These are phyloP conservation scores for Sesamia nonagrioides DNA, from an alignment of 1,140 invertebrate species.

Conservation along the genomic window DNA sequence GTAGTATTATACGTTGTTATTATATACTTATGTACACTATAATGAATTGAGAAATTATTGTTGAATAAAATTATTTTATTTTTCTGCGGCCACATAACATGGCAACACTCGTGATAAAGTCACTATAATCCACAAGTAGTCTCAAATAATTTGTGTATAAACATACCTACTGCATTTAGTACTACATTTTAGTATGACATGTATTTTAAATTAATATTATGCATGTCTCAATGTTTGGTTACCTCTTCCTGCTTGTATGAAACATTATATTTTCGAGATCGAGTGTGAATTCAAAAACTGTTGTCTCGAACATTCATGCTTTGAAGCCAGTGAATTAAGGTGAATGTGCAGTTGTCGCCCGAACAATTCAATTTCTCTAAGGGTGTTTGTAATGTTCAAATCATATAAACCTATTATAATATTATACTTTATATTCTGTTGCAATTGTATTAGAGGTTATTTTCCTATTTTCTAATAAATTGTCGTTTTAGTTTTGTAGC, in stretches of 20 bases:
- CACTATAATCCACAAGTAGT: conserved; percentile 42
- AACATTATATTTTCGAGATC: neutral
- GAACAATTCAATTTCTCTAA: no score
- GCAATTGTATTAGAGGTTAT: no score
- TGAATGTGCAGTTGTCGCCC: no score
- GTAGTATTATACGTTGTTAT: conserved; percentile 14
- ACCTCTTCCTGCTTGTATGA: neutral
- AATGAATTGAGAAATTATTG: conserved; percentile 4
- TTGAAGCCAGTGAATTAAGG: no score
- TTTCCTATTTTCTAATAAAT: neutral
- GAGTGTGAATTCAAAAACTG: no score
- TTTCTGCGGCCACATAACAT: conserved; percentile 3
- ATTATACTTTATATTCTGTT: no score
- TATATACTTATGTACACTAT: neutral
- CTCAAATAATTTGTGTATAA: neutral
- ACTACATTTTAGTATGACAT: conserved; percentile 12
- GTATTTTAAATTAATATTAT: conserved; percentile 5
- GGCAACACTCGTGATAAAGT: conserved; percentile 17
- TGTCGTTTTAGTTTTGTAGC: neutral
- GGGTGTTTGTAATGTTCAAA: no score
- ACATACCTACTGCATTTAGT: conserved; percentile 44
- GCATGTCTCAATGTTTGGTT: conserved; percentile 27
- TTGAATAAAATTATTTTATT: conserved; percentile 3
- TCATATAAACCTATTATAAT: no score
- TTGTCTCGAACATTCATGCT: no score